Evolutionary conservation across 2,888 invertebrate species (phyloP).

Genomic region (Eilema caniola): DNA sequence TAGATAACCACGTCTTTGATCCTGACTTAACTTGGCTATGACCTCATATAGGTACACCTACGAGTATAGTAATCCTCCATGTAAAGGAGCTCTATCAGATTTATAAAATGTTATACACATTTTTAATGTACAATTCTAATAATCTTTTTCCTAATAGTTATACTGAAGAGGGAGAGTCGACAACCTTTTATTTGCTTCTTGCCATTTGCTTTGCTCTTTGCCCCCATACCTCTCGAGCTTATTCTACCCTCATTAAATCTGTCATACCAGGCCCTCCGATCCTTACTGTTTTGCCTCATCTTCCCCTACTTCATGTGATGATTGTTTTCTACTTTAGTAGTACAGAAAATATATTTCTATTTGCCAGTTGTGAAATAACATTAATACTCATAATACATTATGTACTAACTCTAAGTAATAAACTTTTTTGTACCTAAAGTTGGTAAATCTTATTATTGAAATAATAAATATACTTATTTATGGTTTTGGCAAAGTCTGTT

Average conservation of each 20-base stretch:
- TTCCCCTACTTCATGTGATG: too few species aligned
- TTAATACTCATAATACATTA: slow-evolving; percentile 6
- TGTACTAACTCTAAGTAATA: slow-evolving; percentile 14
- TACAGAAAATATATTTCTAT: not conserved
- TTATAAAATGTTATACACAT: too few species aligned
- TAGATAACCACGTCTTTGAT: slow-evolving; percentile 24
- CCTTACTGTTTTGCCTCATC: not conserved
- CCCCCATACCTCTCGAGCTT: too few species aligned
- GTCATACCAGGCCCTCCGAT: too few species aligned
- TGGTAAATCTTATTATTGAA: slow-evolving; percentile 23
- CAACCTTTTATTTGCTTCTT: too few species aligned
- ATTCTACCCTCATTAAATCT: too few species aligned
- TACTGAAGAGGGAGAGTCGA: too few species aligned
- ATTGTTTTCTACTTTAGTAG: not conserved
- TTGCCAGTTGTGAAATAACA: not conserved
- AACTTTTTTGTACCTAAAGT: slow-evolving; percentile 20
- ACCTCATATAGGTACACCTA: not conserved
- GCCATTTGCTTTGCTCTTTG: too few species aligned
- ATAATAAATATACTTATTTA: slow-evolving; percentile 17
- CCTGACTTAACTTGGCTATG: slow-evolving; percentile 22
- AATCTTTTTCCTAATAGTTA: too few species aligned
- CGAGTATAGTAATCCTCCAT: not conserved
- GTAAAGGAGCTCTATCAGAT: too few species aligned
- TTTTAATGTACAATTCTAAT: too few species aligned
- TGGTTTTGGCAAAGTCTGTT: slow-evolving; percentile 10